phyloP scores from a whole-genome alignment of 1,140 invertebrate species.

The Drosophila cardini region DNA sequence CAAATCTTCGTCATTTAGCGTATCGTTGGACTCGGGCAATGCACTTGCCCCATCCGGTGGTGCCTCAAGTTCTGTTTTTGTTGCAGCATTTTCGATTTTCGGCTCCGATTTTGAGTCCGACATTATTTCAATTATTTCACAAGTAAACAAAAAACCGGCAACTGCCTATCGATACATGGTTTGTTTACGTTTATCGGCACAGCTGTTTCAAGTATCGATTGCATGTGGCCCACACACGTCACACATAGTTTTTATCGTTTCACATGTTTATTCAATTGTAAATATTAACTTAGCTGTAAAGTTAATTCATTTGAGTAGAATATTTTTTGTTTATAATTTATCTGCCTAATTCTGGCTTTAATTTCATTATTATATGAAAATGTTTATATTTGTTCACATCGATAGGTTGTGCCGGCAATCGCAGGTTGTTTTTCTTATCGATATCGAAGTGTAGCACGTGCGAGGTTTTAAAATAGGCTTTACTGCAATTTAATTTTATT shows the following conservation, averaged over 20 bases:
- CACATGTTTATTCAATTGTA: too few relatives aligned
- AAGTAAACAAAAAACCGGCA: conserved; percentile 45
- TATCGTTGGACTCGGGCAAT: not conserved
- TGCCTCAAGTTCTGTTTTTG: not conserved
- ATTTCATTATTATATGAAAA: too few relatives aligned
- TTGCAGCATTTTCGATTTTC: not conserved
- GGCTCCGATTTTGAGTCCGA: conserved; percentile 11
- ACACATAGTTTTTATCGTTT: not conserved
- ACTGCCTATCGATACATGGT: conserved; percentile 15
- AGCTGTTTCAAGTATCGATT: not conserved
- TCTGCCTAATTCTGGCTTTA: too few relatives aligned
- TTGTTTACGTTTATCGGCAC: not conserved
- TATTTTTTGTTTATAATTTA: too few relatives aligned
- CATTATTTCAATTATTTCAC: conserved; percentile 53
- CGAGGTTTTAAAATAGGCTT: not conserved
- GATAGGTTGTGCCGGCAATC: not conserved
- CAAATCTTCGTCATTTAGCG: conserved; percentile 65
- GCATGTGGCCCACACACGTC: conserved; percentile 18
- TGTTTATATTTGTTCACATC: not conserved
- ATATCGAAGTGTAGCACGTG: not conserved
- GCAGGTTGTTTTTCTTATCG: not conserved
- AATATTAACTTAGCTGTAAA: too few relatives aligned
- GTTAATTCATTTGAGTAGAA: too few relatives aligned
- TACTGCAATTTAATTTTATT: not conserved
- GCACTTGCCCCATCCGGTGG: not conserved